Evolutionary conservation across 2,888 invertebrate genomes (phyloP), one percentile per base, ranked within the genome.

Genomic region (Zygogramma bicolorata): DNA sequence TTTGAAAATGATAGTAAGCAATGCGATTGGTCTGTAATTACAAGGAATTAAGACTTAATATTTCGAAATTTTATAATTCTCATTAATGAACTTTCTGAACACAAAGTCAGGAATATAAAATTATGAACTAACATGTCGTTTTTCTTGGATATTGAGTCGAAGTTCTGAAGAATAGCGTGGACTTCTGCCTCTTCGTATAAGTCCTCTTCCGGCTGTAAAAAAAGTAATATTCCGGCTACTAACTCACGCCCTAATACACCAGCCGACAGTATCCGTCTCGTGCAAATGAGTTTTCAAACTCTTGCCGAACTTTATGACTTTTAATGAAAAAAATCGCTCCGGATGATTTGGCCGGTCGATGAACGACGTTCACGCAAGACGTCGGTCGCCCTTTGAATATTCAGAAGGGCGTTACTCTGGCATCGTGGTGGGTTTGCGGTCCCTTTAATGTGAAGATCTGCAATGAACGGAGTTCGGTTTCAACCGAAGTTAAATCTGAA

Each of bases 341-440:
- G 71, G 67, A 65, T 65, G 69, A 69, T 73, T 73, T 72, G 69
- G 61, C 67, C 71, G 73, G 71, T 75, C 70, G 73, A 75, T 70
- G 71, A 73, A 73, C 67, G 71, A 70, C 71, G 68, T 69, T 71
- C 65, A 65, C 65, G 63, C 40, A 68, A 73, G 25, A 38, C 59
- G 60, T 60, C 67, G 69, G 66, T 71, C 69, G 71, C 72, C 57
- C 34, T 62, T 71, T 65, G 67, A 65, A 38, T 46, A 29, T 62
- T 61, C 62, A 34, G 71, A 58, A 67, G 67, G 67, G 71, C 71
- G 65, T 67, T 31, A 46, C 67, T 34, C 20, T 6, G 20, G 15
- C 18, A 13, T 8, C 13, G 34, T 13, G 34, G 34, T 22, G 31
- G n/a, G n/a, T n/a, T n/a, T n/a, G n/a, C n/a, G n/a, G n/a, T n/a